Evolutionary conservation across 2,888 invertebrate genomes (phyloP).

Genomic region (Laothoe populi): DNA sequence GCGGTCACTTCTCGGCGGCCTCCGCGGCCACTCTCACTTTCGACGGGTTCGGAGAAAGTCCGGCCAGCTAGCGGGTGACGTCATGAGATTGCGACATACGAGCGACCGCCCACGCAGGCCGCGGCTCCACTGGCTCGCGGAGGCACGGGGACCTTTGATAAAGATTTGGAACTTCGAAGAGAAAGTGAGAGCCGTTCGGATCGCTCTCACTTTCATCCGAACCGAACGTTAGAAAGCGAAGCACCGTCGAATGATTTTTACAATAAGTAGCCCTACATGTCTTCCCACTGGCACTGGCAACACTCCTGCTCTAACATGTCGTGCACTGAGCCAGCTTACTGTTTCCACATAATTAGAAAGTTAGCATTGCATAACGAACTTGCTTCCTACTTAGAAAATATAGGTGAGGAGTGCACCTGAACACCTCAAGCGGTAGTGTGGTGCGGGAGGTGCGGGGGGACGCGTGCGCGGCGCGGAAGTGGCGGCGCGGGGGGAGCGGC

Average conservation of each 20-base stretch:
- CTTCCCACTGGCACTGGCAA: neutral
- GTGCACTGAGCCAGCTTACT: neutral
- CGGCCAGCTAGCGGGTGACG: slow-evolving; percentile 29
- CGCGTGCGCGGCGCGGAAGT: slow-evolving; percentile 33
- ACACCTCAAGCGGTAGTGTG: slow-evolving; percentile 7
- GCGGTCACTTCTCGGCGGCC: neutral
- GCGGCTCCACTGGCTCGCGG: no score
- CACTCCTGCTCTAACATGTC: neutral
- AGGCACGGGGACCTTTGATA: slow-evolving; percentile 22
- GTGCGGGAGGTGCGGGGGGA: slow-evolving; percentile 36
- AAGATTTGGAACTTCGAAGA: slow-evolving; percentile 20
- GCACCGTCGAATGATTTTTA: slow-evolving; percentile 43
- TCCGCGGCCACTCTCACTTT: slow-evolving; percentile 50
- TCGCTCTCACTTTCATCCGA: slow-evolving; percentile 54
- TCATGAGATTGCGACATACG: slow-evolving; percentile 45
- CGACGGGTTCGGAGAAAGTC: slow-evolving; percentile 51
- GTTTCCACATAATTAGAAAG: slow-evolving; percentile 63
- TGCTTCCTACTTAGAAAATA: slow-evolving; percentile 77
- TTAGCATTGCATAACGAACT: slow-evolving; percentile 62
- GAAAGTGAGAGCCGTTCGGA: slow-evolving; percentile 19
- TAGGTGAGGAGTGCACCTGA: slow-evolving; percentile 73
- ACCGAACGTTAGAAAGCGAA: slow-evolving; percentile 51
- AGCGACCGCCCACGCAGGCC: slow-evolving; percentile 25
- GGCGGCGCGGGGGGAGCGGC: slow-evolving; percentile 36
- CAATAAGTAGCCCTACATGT: neutral